Conservation (phyloP, 2,888 invertebrate species). For the Mimumesa dahlbomi region DNA sequence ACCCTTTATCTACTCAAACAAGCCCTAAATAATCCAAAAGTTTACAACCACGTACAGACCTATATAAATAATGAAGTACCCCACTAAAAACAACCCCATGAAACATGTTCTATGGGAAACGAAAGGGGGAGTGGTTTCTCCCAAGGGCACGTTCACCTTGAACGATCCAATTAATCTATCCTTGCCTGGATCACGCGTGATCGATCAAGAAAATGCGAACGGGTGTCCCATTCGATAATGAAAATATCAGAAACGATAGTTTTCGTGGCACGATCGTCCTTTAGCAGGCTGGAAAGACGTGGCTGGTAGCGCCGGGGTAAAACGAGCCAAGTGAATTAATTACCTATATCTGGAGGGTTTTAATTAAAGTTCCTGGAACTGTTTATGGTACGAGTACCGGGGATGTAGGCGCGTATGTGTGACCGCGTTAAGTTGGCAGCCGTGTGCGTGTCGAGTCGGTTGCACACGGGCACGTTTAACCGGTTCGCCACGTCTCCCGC, state of each 20-base stretch:
- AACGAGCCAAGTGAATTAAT: slow-evolving; percentile 60
- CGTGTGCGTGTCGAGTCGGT: slow-evolving; percentile 28
- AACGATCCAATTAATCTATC: no score
- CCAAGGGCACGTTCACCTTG: no score
- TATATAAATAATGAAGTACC: no score
- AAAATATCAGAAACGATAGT: slow-evolving; percentile 24
- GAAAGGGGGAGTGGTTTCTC: slow-evolving; percentile 8
- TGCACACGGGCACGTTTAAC: slow-evolving; percentile 29
- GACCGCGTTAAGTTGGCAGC: slow-evolving; percentile 33
- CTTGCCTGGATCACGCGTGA: no score
- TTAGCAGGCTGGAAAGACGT: neutral
- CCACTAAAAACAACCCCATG: no score
- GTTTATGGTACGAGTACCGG: slow-evolving; percentile 55
- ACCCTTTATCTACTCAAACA: no score
- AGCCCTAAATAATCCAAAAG: no score
- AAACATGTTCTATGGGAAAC: neutral
- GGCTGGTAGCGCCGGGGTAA: slow-evolving; percentile 8
- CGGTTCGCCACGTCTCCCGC: slow-evolving; percentile 4
- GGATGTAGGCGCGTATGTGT: slow-evolving; percentile 38
- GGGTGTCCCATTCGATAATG: slow-evolving; percentile 21
- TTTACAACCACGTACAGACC: no score
- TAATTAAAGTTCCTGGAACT: slow-evolving; percentile 69
- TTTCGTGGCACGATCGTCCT: slow-evolving; percentile 5
- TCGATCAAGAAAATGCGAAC: no score
- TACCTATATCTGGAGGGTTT: slow-evolving; percentile 65